Evolutionary conservation across 2,888 invertebrate species (phyloP), one percentile per base, ranked within the genome.

Genomic region (Torymus texanus): DNA sequence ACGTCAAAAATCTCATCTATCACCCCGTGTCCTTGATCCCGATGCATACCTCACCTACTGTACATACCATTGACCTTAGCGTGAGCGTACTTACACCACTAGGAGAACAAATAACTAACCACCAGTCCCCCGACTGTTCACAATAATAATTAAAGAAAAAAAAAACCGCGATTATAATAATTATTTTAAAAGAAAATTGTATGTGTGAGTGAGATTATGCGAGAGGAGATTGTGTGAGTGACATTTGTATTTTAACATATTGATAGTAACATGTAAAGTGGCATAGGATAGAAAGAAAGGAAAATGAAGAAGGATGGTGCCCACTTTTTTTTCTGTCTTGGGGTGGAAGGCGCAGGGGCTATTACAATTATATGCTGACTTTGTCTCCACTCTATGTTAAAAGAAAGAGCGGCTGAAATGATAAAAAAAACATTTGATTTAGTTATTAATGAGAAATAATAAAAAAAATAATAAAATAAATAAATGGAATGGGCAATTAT

Each of bases 61-160:
- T 90, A 90, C 90, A 90, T 90, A 90, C 90, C 89, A 90, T 89
- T 90, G 89, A 90, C 90, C 89, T 90, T 90, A 90, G 90, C 88
- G 90, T 90, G 90, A 90, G 90, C 88, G 90, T 90, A 90, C 90
- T 90, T 90, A 90, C 88, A 89, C 88, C 85, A 87, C 86, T 88
- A 88, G 88, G 86, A 88, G 85, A 89, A 88, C 87, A 87, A 90
- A 88, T 88, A 88, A 89, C 87, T 88, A 90, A 88, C 88, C 88
- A 88, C 85, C 86, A 87, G 84, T 85, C 75, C 83, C 86, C 86
- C 85, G 86, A 88, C 88, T 88, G 88, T 88, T 89, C 89, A 89
- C 88, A 88, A 87, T 89, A 88, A 88, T 87, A 87, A 87, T 88
- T 84, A 86, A 86, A 86, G 78, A 80, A 80, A 83, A 82, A 83